Evolutionary conservation across 2,888 invertebrate genomes (phyloP), one percentile per base, ranked within the genome.

Genomic region (Agrochola circellaris): DNA sequence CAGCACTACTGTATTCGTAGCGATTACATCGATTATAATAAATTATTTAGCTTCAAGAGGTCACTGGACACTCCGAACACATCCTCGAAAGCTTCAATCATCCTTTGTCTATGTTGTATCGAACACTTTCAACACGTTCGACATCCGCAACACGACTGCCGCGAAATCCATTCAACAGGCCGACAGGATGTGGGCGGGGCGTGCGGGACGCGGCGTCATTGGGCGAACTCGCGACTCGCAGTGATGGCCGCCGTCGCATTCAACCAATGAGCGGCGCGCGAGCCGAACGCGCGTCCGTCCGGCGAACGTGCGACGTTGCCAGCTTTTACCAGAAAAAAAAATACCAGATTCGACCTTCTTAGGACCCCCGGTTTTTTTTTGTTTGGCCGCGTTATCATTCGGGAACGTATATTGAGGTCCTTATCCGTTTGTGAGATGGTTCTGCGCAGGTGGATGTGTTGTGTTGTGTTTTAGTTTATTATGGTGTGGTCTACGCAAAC

Each of bases 301-400:
- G 93, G 91, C 93, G 89, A 93, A 91, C 90, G 91, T 87, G 96
- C 96, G 96, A 95, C 96, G 96, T 96, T 96, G 96, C 96, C 96
- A 96, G 95, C 95, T 96, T 94, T 94, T 88, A 88, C 92, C 92
- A 93, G 93, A 95, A 96, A 96, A 95, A 95, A 95, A 96, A 96
- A 95, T 93, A 96, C 95, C 95, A 95, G 95, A 96, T 96, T 96
- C 96, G 96, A 96, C 96, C 96, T 96, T 96, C 96, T 96, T 96
- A 94, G 96, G 96, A 95, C 95, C 96, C 96, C 94, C 93, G 94
- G 93, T 94, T 96, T 96, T 96, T 95, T 95, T 96, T 96, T 95
- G 95, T 96, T 96, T 95, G 93, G 94, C 94, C 94, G 95, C 94
- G 96, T 96, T 96, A 96, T 96, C 96, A 96, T 95, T 95, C 93